phyloP scores from a whole-genome alignment of 2,113 vertebrate species.

The Carassius auratus region DNA sequence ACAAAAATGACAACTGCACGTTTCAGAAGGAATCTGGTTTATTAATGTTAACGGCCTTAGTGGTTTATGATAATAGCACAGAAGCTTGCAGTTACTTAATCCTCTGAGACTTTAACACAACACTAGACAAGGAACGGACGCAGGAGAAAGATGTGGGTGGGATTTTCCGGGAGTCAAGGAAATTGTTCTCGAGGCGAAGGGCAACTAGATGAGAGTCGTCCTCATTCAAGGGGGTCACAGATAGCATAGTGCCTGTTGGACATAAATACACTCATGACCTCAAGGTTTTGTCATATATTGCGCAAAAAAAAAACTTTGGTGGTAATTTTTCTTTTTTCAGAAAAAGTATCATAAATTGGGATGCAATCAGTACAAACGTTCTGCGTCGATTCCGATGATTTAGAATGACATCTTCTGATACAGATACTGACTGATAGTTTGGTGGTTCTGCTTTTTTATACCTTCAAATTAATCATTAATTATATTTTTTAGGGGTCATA shows the following conservation, averaged over 20 bases:
- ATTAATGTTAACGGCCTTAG: not conserved
- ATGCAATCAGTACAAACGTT: too few species aligned
- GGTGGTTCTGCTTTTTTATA: too few species aligned
- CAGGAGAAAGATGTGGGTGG: constrained; percentile 87
- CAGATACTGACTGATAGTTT: too few species aligned
- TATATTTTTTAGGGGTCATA: too few species aligned
- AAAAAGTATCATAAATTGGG: too few species aligned
- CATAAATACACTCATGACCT: not conserved
- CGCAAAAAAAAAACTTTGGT: not conserved
- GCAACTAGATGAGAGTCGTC: constrained; percentile 85
- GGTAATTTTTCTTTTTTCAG: too few species aligned
- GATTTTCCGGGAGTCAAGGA: constrained; percentile 82
- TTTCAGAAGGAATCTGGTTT: not conserved
- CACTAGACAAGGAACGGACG: constrained; percentile 86
- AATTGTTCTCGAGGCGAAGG: constrained; percentile 91
- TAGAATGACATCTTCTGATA: too few species aligned
- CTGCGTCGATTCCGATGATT: too few species aligned
- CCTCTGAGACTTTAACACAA: constrained; percentile 89
- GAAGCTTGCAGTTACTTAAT: constrained; percentile 69
- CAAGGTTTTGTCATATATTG: not conserved
- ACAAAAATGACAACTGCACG: not conserved
- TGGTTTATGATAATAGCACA: not conserved
- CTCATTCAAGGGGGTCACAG: too few species aligned
- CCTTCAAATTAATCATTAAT: too few species aligned
- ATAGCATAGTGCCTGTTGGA: too few species aligned